Conservation (phyloP, 2,113 vertebrate genomes). For the Oncorhynchus clarkii region DNA sequence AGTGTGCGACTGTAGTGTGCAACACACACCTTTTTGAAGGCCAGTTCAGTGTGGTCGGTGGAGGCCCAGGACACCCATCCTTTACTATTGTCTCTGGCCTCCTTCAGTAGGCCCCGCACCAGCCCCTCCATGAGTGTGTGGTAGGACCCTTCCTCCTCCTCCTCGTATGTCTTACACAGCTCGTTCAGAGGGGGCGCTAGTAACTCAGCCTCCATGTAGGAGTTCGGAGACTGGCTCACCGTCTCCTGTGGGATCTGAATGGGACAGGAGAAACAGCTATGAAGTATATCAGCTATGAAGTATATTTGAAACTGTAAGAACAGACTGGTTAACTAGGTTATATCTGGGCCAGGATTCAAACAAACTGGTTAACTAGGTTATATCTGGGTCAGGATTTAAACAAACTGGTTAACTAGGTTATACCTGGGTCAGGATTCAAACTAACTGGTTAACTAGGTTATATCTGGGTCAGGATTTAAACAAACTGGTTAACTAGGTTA, state of each 20-base stretch:
- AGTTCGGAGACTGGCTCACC: conserved; percentile 86
- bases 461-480: too few species aligned
- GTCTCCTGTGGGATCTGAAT: conserved; percentile 89
- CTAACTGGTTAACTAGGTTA: too few species aligned
- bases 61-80: conserved; percentile 85
- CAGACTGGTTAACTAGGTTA: too few species aligned
- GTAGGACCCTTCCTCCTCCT: conserved; percentile 81
- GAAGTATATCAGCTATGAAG: too few species aligned
- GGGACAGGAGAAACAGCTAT: not conserved
- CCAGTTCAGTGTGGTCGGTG: conserved; percentile 81
- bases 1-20: too few species aligned
- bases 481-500: too few species aligned
- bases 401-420: too few species aligned
- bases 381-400: too few species aligned
- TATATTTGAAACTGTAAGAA: too few species aligned
- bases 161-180: conserved; percentile 75
- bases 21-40: conserved; percentile 90
- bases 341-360: too few species aligned
- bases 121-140: conserved; percentile 81
- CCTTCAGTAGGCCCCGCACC: conserved; percentile 85
- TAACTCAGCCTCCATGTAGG: conserved; percentile 87
- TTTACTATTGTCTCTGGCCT: conserved; percentile 90
- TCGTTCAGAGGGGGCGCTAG: conserved; percentile 83
- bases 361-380: too few species aligned
- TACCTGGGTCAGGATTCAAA: too few species aligned